Evolutionary conservation across 1,140 invertebrate genomes (phyloP).

Genomic region (Panulirus ornatus): DNA sequence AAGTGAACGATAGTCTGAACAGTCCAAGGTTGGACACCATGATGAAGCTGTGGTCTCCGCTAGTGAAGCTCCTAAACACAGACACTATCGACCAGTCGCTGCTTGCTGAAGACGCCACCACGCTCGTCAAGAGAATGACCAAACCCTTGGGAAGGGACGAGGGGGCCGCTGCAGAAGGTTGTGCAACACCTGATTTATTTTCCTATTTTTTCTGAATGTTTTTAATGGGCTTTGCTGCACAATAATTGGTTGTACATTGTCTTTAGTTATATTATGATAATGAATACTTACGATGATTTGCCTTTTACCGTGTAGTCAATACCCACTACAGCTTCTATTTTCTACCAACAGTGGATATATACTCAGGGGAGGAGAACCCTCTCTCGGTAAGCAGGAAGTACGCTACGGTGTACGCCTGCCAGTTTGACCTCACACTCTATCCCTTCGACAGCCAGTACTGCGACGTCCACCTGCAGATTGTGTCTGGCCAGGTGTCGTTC

Average conservation of each 20-base stretch:
- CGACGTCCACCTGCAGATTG: constrained; percentile 69
- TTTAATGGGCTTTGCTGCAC: no score
- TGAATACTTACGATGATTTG: no score
- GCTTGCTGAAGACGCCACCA: constrained; percentile 57
- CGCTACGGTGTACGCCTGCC: constrained; percentile 70
- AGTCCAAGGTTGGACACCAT: constrained; percentile 41
- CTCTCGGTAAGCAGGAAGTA: constrained; percentile 70
- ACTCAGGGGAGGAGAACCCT: constrained; percentile 67
- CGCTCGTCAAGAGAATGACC: constrained; percentile 36
- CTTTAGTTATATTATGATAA: no score
- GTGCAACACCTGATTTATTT: not conserved
- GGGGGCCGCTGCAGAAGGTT: constrained; percentile 55
- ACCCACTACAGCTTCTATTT: not conserved
- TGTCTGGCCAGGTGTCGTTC: constrained; percentile 68
- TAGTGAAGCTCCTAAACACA: constrained; percentile 64
- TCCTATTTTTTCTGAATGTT: no score
- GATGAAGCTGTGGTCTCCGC: constrained; percentile 64
- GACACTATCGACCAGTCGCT: constrained; percentile 63
- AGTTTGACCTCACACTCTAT: constrained; percentile 73
- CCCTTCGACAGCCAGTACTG: constrained; percentile 72
- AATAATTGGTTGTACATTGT: no score
- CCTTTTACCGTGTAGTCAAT: not conserved
- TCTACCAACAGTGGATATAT: constrained; percentile 62
- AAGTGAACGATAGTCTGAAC: constrained; percentile 55
- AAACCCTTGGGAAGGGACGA: constrained; percentile 43